Conservation (phyloP, 2,888 invertebrate species). For the Catonia carolina region DNA sequence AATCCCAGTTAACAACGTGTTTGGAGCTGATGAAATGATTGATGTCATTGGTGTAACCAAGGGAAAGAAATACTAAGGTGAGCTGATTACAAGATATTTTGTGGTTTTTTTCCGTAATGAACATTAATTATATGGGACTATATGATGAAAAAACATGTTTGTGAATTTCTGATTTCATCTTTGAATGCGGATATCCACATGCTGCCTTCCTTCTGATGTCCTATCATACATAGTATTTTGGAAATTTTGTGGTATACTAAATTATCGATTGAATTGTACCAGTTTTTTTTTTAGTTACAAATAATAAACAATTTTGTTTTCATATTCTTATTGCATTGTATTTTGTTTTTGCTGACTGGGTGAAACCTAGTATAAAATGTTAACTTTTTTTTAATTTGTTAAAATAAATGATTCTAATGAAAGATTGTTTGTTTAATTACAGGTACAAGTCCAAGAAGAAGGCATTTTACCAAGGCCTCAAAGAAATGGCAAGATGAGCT, state of each 20-base stretch:
- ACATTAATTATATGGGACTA: conserved; percentile 1
- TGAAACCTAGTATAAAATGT: too few relatives aligned
- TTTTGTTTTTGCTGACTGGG: too few relatives aligned
- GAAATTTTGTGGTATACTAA: too few relatives aligned
- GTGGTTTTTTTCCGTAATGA: neutral
- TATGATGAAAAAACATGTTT: conserved; percentile 49
- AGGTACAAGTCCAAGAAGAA: conserved; percentile 99
- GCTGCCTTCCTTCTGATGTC: conserved; percentile 58
- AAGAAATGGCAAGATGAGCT: too few relatives aligned
- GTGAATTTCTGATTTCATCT: conserved; percentile 40
- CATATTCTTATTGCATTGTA: too few relatives aligned
- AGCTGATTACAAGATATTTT: too few relatives aligned
- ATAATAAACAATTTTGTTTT: too few relatives aligned
- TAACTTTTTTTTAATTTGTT: too few relatives aligned
- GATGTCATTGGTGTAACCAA: conserved; percentile 99
- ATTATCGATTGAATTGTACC: too few relatives aligned
- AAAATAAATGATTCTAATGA: too few relatives aligned
- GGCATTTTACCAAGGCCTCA: conserved; percentile 96
- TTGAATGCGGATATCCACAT: conserved; percentile 39
- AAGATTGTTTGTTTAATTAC: too few relatives aligned
- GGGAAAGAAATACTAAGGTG: conserved; percentile 98
- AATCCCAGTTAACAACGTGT: conserved; percentile 82
- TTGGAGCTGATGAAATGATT: conserved; percentile 97
- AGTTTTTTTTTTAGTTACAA: too few relatives aligned
- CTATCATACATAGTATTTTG: conserved; percentile 6